Percentiles rank a stretch among this genome's conserved stretches.
These are phyloP conservation scores for Pantherophis guttatus DNA, from an alignment of 2,113 vertebrate genomes.

Conservation along the genomic window DNA sequence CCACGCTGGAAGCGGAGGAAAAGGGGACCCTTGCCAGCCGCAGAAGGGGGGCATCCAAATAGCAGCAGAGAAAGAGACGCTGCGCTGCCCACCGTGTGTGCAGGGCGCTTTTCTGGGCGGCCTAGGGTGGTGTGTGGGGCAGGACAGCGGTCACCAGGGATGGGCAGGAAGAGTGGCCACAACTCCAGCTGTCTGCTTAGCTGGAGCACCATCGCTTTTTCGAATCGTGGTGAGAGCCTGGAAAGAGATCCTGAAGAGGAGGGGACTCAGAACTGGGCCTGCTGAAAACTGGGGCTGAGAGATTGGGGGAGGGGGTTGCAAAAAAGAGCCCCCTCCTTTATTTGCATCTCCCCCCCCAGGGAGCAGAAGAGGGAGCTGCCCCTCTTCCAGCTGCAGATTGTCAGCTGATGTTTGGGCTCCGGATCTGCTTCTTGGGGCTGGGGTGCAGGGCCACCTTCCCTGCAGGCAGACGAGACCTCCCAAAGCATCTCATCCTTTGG, in stretches of 20 bases:
- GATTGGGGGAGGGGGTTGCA: background rate
- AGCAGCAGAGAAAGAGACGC: conserved; percentile 2
- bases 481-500: background rate
- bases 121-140: background rate
- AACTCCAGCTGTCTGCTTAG: background rate
- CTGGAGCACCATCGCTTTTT: background rate
- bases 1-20: conserved; percentile 39
- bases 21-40: conserved; percentile 25
- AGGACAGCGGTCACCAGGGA: background rate
- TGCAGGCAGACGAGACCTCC: background rate
- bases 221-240: conserved; percentile 25
- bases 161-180: background rate
- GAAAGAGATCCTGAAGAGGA: background rate
- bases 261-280: background rate
- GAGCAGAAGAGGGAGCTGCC: background rate
- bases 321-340: background rate
- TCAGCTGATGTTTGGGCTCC: no score
- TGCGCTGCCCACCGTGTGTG: conserved; percentile 3
- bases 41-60: conserved; percentile 34
- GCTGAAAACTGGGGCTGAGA: background rate
- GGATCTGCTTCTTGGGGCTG: background rate
- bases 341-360: background rate
- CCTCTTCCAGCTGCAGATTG: background rate
- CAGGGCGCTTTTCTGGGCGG: conserved; percentile 25
- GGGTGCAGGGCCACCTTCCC: background rate